Evolutionary conservation across 2,888 invertebrate species (phyloP), one percentile per base, ranked within the genome.

Genomic region (Rotaria macrura): DNA sequence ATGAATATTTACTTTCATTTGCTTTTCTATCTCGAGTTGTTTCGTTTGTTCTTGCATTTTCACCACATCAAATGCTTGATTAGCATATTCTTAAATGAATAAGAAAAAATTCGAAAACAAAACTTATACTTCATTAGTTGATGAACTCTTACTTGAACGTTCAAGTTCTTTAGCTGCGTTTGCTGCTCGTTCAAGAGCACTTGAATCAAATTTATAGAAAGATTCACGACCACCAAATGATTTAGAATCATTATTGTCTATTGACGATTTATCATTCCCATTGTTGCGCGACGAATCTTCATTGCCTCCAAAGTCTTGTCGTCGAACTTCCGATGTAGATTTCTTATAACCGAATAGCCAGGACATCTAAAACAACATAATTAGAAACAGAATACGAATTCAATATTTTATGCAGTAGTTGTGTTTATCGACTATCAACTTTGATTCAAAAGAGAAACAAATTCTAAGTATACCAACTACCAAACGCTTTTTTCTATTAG

Each of bases 101-200:
- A 86, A 72, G n/a, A n/a, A n/a, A 84, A 85, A 74, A 1, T 9
- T 25, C 3, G 20, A n/a, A 38, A 38, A 47, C 20, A 49, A 49
- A 20, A 1, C 25, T 40, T n/a, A 47, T 14, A 47, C n/a, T 57
- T n/a, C 25, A 17, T 12, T 23, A 57, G 54, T 85, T 57, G 23
- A 83, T 23, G 20, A n/a, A 4, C 1, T 43, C 43, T 23, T 79
- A 79, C 79, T 10, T 49, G 85, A 87, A 38, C 38, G 83, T 92
- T 99, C 99, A 87, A 99, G 92, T 84, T 97, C 96, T 90, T 94
- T 95, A 7, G 99, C 99, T 10, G 99, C 98, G 89, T 95, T 94
- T 0, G 99, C 99, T 17, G 52, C 20, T 52, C 23, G 93, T 92
- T 99, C 99, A 88, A 99, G 91, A 12, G 99, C 98, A 84, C 95